phyloP scores from a whole-genome alignment of 92 coral and sea anemone species.

The Palythoa caribaeorum region DNA sequence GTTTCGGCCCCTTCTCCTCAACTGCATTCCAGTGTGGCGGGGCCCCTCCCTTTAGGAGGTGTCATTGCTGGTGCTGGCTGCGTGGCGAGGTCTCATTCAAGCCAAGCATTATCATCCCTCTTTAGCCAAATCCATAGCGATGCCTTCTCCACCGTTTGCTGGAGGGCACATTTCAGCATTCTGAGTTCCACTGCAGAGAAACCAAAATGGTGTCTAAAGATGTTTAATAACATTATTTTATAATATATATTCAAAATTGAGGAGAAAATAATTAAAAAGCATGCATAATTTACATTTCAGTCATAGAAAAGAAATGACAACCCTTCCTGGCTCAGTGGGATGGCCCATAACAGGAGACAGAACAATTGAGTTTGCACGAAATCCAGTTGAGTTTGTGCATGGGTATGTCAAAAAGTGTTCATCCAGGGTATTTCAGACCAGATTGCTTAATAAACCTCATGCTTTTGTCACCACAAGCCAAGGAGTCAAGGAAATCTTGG shows the following conservation, averaged over 20 bases:
- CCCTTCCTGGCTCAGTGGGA: constrained; percentile 88
- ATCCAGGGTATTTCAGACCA: constrained; percentile 84
- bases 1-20: too few species aligned
- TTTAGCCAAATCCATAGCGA: too few species aligned
- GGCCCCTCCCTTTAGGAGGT: too few species aligned
- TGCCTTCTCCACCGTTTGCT: too few species aligned
- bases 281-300: neutral
- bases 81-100: too few species aligned
- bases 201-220: too few species aligned
- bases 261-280: neutral
- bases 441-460: constrained; percentile 90
- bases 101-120: too few species aligned
- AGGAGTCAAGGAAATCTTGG: constrained; percentile 90
- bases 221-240: too few species aligned
- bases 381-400: constrained; percentile 84
- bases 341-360: constrained; percentile 94
- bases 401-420: constrained; percentile 64
- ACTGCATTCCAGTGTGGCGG: too few species aligned
- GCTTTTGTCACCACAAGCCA: constrained; percentile 92
- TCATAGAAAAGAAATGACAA: constrained; percentile 44
- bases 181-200: too few species aligned
- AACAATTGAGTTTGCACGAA: constrained; percentile 92
- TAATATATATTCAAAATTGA: neutral
- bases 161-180: too few species aligned
- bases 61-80: too few species aligned